Conservation (phyloP, 2,797 vertebrate genomes). For the Acanthiza pusilla region DNA sequence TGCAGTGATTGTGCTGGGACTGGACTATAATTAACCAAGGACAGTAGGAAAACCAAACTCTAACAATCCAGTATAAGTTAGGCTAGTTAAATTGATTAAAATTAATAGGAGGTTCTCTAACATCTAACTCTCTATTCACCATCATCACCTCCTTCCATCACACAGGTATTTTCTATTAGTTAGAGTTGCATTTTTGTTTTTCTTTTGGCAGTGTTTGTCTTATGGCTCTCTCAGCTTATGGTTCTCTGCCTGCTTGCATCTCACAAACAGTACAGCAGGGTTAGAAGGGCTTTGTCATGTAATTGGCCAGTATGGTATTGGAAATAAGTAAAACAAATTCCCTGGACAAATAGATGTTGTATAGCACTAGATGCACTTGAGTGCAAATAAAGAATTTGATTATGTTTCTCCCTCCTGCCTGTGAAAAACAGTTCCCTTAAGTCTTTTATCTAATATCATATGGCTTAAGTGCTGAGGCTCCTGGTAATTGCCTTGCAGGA, state of each 20-base stretch:
- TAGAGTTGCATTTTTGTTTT: not conserved
- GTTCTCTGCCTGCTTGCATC: not conserved
- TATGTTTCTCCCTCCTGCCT: not conserved
- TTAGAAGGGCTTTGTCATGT: not conserved
- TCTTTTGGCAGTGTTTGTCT: not conserved
- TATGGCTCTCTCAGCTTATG: not conserved
- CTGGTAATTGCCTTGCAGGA: not conserved
- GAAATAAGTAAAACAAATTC: not conserved
- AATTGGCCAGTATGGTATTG: not conserved
- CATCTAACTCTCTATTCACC: not conserved
- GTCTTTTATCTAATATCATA: conserved; percentile 3
- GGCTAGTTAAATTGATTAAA: not conserved
- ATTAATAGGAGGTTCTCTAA: not conserved
- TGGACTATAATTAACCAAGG: not conserved
- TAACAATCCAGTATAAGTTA: not conserved
- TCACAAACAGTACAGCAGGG: not conserved
- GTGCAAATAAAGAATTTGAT: not conserved
- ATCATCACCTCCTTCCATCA: not conserved
- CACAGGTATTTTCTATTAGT: not conserved
- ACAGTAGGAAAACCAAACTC: not conserved
- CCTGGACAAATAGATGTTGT: not conserved
- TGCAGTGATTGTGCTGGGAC: not conserved
- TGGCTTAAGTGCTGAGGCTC: not conserved
- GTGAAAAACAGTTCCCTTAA: not conserved
- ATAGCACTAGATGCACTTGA: not conserved